These are phyloP conservation scores for Spizella passerina DNA, from an alignment of 2,797 vertebrate genomes.

Conservation along the genomic window DNA sequence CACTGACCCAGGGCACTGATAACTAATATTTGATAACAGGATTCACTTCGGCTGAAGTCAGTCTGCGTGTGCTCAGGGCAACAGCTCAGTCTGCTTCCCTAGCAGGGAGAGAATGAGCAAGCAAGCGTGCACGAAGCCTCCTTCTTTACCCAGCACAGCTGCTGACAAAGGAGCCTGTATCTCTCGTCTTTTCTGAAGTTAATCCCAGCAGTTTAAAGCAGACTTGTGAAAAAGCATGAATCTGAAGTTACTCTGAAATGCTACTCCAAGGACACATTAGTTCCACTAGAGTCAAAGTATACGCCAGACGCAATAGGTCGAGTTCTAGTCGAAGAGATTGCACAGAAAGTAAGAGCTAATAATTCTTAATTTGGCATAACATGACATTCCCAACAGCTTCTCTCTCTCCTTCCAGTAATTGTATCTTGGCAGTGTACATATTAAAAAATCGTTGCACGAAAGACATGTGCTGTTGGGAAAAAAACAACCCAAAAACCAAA, in stretches of 20 bases:
- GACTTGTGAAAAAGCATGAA: neutral
- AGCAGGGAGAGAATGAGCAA: neutral
- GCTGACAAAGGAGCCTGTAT: conserved; percentile 29
- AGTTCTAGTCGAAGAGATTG: conserved; percentile 9
- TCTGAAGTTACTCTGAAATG: conserved; percentile 44
- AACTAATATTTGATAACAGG: neutral
- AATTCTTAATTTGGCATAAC: conserved; percentile 56
- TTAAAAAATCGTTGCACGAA: neutral
- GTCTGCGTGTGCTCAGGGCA: neutral
- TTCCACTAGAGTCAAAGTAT: conserved; percentile 47
- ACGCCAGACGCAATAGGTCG: neutral
- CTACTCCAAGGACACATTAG: conserved; percentile 56
- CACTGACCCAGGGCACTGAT: neutral
- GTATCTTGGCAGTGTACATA: neutral
- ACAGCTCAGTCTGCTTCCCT: neutral
- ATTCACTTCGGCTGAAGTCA: neutral
- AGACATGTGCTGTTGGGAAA: neutral
- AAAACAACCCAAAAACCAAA: neutral
- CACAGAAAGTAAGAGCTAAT: conserved; percentile 47
- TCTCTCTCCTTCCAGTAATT: conserved; percentile 14
- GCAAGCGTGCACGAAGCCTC: neutral
- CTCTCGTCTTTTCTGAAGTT: conserved; percentile 38
- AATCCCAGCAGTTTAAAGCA: conserved; percentile 45
- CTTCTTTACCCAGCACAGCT: neutral
- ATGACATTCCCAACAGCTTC: conserved; percentile 32